A percentile compares a stretch with the other conserved stretches of the same genome.
phyloP scores from a whole-genome alignment of 2,797 vertebrate species.

The Mormyrops boulengeri region DNA sequence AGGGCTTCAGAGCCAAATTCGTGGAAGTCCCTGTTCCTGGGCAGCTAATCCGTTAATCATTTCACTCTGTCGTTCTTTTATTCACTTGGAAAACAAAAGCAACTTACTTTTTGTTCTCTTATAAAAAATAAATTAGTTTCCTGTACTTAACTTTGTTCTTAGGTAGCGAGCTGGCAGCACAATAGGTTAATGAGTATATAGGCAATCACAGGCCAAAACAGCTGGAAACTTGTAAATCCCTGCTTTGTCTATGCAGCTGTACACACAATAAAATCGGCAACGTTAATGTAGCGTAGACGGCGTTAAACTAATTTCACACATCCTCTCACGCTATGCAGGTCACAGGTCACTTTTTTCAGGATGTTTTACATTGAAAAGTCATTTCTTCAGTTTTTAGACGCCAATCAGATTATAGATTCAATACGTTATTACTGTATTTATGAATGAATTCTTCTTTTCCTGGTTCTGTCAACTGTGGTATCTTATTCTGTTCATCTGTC shows the following conservation, averaged over 20 bases:
- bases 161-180: not conserved
- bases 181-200: not conserved
- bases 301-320: constrained; percentile 3
- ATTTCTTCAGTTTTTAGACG: not conserved
- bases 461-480: constrained; percentile 32
- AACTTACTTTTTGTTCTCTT: not conserved
- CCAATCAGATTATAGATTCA: not conserved
- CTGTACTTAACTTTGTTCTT: not conserved
- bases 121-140: not conserved
- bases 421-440: not conserved
- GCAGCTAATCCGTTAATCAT: constrained; percentile 7
- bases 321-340: constrained; percentile 10
- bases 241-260: constrained; percentile 16
- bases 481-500: constrained; percentile 21
- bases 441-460: constrained; percentile 25
- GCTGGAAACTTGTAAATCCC: not conserved
- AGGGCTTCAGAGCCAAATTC: constrained; percentile 2
- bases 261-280: not conserved
- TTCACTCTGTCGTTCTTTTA: not conserved
- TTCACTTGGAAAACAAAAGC: not conserved
- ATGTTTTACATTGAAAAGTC: constrained; percentile 17
- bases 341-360: constrained; percentile 15
- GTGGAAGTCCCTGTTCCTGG: not conserved
- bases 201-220: not conserved
- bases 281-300: not conserved